Percentiles rank a stretch among this genome's conserved stretches.
Evolutionary conservation across 2,797 vertebrate species (phyloP).

Genomic region (Anguilla marmorata): DNA sequence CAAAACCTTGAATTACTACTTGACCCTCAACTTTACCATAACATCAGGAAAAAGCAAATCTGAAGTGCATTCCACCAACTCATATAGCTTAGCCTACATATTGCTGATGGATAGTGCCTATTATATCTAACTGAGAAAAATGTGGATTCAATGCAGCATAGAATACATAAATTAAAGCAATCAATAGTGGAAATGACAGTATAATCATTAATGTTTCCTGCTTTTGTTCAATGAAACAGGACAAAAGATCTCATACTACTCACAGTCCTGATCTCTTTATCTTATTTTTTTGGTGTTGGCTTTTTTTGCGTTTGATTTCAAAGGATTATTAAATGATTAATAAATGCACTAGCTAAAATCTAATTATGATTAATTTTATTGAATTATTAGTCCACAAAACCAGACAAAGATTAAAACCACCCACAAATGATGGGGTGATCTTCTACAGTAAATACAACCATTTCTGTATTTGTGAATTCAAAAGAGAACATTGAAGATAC

Average conservation of each 20-base stretch:
- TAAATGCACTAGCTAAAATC: neutral
- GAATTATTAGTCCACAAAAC: neutral
- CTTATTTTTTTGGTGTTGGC: neutral
- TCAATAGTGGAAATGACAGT: neutral
- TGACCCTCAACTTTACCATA: neutral
- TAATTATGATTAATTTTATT: neutral
- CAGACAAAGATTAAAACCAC: neutral
- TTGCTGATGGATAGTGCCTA: neutral
- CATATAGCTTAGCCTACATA: neutral
- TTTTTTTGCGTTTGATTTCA: neutral
- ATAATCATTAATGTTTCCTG: neutral
- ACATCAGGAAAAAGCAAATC: neutral
- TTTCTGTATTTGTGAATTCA: neutral
- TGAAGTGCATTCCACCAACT: neutral
- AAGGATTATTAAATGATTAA: neutral
- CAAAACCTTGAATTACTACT: neutral
- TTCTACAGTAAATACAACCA: neutral
- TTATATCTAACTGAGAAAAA: neutral
- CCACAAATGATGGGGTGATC: neutral
- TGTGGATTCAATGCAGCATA: neutral
- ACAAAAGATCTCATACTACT: neutral
- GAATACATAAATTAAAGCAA: neutral
- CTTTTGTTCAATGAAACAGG: neutral
- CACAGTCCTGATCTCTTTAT: neutral
- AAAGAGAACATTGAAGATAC: neutral